Percentiles rank a stretch among this genome's conserved stretches.
These are phyloP conservation scores for Popillia japonica DNA, from an alignment of 1,140 invertebrate species.

Conservation along the genomic window DNA sequence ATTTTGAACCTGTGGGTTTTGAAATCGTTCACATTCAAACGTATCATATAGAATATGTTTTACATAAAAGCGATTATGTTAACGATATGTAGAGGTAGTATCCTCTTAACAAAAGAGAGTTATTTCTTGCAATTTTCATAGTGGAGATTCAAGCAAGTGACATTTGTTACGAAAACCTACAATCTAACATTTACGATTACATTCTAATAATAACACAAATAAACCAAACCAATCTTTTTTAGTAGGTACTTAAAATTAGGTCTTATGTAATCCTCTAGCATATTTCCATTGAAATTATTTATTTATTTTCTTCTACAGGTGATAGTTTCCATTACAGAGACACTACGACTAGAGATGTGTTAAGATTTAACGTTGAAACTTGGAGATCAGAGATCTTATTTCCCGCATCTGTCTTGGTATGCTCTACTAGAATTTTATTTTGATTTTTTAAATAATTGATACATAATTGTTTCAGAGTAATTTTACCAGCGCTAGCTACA, in stretches of 20 bases:
- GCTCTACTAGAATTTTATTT: slow-evolving; percentile 40
- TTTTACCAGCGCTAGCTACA: slow-evolving; percentile 44
- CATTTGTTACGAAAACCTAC: too few species aligned
- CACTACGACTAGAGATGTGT: slow-evolving; percentile 39
- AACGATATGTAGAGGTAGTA: too few species aligned
- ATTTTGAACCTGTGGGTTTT: neutral
- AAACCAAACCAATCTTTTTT: neutral
- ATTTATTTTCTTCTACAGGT: slow-evolving; percentile 10
- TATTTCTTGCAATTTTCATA: too few species aligned
- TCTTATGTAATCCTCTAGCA: neutral
- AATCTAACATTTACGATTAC: too few species aligned
- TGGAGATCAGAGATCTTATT: slow-evolving; percentile 38
- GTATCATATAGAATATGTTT: too few species aligned
- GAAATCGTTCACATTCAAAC: neutral
- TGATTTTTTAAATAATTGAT: slow-evolving; percentile 53
- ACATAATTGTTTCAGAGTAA: slow-evolving; percentile 45
- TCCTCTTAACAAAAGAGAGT: too few species aligned
- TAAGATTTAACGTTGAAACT: slow-evolving; percentile 41
- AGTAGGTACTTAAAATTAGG: too few species aligned
- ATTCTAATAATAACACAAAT: neutral
- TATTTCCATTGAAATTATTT: neutral
- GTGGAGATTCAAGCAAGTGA: too few species aligned
- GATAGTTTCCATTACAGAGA: slow-evolving; percentile 32
- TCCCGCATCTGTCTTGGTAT: slow-evolving; percentile 51
- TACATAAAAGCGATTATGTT: too few species aligned